Evolutionary conservation across 2,888 invertebrate genomes (phyloP), one percentile per base, ranked within the genome.

Genomic region (Aquatica leii): DNA sequence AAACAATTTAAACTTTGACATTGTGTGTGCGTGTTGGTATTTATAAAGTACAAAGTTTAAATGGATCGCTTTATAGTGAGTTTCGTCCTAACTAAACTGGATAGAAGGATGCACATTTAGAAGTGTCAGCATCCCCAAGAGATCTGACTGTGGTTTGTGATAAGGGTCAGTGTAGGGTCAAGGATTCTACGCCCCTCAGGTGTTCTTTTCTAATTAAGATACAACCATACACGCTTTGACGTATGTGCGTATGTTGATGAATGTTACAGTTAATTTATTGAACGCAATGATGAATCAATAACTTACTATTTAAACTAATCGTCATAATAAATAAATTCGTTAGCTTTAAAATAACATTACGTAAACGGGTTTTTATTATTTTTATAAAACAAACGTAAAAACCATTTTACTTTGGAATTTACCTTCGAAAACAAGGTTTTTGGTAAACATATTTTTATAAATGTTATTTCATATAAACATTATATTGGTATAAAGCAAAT

Each of bases 111-210:
- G 60, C 54, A 59, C 64, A 64, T 64, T 64, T 59, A 52, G 55
- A 55, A 49, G 59, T 64, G 64, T 65, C 65, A 57, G 60, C 46
- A 53, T 56, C 41, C 60, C 46, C 56, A 17, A 20, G 60, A 50
- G 57, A 60, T 49, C 53, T 18, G 52, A 41, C 53, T 60, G 60
- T 41, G 60, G 65, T 35, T 60, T 60, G 59, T 70, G 68, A 70
- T 67, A 65, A 70, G 70, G 70, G 70, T 70, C 62, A 57, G 63
- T 57, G 59, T 17, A 55, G 68, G 68, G 62, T 68, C 65, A 64
- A 67, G 67, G 70, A 68, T 69, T 62, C 65, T 52, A 64, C 59
- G 62, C 57, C 64, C 67, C 66, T 64, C 68, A 69, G 70, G 70
- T 70, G 68, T 59, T 24, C 24, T 61, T 60, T 59, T 56, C 66